These are phyloP conservation scores for Sebastes goodei DNA, from an alignment of 2,797 vertebrate species.

Conservation along the genomic window DNA sequence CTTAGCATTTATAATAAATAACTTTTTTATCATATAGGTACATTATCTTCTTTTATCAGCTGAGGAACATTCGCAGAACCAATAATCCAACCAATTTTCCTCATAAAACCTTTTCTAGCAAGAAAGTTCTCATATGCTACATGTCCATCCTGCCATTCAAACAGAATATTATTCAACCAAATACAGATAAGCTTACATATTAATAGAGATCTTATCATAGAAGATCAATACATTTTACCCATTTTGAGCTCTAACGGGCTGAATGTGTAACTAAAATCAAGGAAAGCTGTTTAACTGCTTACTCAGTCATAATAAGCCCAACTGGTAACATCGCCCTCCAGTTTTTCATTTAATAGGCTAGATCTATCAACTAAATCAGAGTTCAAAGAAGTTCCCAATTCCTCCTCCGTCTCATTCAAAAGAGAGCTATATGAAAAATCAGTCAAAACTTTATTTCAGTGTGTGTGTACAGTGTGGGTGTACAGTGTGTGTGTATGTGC, in stretches of 20 bases:
- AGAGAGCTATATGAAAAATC: constrained; percentile 48
- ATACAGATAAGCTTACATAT: neutral
- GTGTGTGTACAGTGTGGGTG: constrained; percentile 29
- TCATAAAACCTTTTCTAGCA: neutral
- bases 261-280: constrained; percentile 28
- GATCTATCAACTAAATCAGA: constrained; percentile 58
- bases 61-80: neutral
- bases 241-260: constrained; percentile 12
- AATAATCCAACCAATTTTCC: neutral
- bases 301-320: constrained; percentile 34
- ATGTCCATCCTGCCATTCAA: neutral
- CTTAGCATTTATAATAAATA: neutral
- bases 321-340: constrained; percentile 27
- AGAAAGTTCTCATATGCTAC: neutral
- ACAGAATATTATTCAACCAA: neutral
- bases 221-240: constrained; percentile 17
- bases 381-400: constrained; percentile 62
- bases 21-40: neutral
- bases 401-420: constrained; percentile 45
- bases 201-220: neutral
- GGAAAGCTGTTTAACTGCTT: constrained; percentile 39
- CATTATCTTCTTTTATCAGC: neutral
- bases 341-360: constrained; percentile 51
- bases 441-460: constrained; percentile 61
- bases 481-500: constrained; percentile 3